Conservation (phyloP, 2,888 invertebrate genomes). For the Pegoplata infirma region DNA sequence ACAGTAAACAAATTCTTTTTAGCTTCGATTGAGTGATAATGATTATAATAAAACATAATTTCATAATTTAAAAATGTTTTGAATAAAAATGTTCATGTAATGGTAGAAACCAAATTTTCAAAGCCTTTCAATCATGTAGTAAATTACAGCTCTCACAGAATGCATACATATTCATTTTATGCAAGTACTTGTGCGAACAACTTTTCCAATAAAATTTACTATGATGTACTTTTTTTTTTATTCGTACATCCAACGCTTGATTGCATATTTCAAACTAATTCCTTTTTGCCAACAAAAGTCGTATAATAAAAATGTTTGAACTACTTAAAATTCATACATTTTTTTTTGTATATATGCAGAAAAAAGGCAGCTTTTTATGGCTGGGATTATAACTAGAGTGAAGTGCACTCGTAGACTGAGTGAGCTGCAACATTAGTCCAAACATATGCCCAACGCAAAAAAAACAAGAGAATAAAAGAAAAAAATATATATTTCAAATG, state of each 20-base stretch:
- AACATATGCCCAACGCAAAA: conserved; percentile 51
- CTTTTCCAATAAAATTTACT: conserved; percentile 44
- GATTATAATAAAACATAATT: conserved; percentile 3
- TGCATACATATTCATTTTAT: conserved; percentile 18
- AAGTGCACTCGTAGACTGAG: conserved; percentile 47
- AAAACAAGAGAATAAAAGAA: conserved; percentile 14
- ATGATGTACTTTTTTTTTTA: conserved; percentile 17
- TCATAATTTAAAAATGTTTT: neutral
- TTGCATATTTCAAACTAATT: conserved; percentile 66
- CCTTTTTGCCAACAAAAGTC: conserved; percentile 57
- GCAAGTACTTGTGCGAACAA: conserved; percentile 14
- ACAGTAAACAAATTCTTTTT: no score
- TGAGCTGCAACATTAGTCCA: conserved; percentile 38
- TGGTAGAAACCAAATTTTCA: conserved; percentile 9
- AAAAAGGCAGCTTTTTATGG: conserved; percentile 39
- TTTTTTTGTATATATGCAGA: conserved; percentile 23
- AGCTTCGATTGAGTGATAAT: neutral
- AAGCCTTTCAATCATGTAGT: conserved; percentile 37
- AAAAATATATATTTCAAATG: conserved; percentile 33
- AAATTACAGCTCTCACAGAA: conserved; percentile 35
- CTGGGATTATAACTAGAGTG: conserved; percentile 30
- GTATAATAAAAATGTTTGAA: conserved; percentile 48
- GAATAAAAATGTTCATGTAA: neutral
- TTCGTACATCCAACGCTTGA: conserved; percentile 53
- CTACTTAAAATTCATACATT: conserved; percentile 53